Base-by-base conservation (phyloP, 2,888 invertebrate genomes). In the Lottia gigantea region DNA sequence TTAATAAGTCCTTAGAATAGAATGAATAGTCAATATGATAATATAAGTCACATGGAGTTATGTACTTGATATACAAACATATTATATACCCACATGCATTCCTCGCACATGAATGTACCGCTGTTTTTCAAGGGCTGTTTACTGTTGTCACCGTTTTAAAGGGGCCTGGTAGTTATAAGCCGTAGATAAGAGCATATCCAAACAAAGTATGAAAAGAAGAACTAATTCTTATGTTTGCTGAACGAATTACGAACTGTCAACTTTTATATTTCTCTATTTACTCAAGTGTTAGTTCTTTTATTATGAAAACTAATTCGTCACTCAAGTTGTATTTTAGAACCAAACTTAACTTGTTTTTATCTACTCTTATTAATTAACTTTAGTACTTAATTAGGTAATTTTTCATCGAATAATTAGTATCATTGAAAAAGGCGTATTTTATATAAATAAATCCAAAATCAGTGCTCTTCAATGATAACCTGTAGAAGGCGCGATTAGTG, bases 171-270 rank as follows among this genome's bases (percentile, higher is more conserved):
- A 40, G 40, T 40, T 23, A 23, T 55, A 55, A 55, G 23, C 23
- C 55, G 19, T 11, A 23, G 55, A 19, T 55, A 55, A 55, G 55
- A 55, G 23, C 55, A 19, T 14, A 55, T 23, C 12, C 14, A 55
- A 55, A 55, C 55, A 55, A 3, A 2, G 55, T 55, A 55, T 55
- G 23, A 55, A 55, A 55, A 19, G 19, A 23, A 19, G 55, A 55
- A 55, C 19, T 55, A 55, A 55, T 55, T 55, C 55, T 23, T 23
- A 55, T 55, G 55, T 55, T 55, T 55, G 55, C 14, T 55, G 23
- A 55, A 23, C 55, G 55, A 12, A 19, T 55, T 12, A 55, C 55
- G 55, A 14, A 19, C 55, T 55, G 55, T 55, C 55, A 55, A 55
- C 55, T 55, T 55, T 14, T 55, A 19, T 19, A 19, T 23, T 23